phyloP scores from a whole-genome alignment of 1,140 invertebrate species.

The Drosophila lowei region DNA sequence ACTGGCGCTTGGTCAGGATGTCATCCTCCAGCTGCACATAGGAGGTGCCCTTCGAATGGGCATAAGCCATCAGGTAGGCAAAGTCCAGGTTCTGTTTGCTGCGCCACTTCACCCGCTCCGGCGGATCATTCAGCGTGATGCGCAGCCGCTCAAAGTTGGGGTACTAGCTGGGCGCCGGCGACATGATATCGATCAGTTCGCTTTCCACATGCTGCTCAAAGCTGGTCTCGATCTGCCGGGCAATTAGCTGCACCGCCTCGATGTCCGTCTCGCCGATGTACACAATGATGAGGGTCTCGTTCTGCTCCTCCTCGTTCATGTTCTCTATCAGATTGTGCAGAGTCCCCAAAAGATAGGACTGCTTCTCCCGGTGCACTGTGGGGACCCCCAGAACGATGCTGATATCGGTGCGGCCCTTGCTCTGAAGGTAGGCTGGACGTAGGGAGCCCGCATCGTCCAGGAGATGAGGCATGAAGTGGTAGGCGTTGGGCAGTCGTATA shows the following conservation, averaged over 20 bases:
- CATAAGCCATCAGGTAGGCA: slow-evolving; percentile 98
- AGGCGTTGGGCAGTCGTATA: slow-evolving; percentile 90
- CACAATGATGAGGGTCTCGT: slow-evolving; percentile 94
- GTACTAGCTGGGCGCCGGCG: slow-evolving; percentile 93
- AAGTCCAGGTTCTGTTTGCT: slow-evolving; percentile 99
- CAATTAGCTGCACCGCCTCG: slow-evolving; percentile 88
- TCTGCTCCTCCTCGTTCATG: slow-evolving; percentile 90
- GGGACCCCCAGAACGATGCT: slow-evolving; percentile 94
- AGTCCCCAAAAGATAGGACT: slow-evolving; percentile 94
- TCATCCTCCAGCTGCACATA: slow-evolving; percentile 98
- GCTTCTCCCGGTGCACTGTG: slow-evolving; percentile 94
- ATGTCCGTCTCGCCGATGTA: slow-evolving; percentile 94
- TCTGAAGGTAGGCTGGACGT: slow-evolving; percentile 90
- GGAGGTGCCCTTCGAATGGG: slow-evolving; percentile 90
- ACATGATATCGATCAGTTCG: slow-evolving; percentile 95
- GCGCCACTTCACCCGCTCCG: slow-evolving; percentile 95
- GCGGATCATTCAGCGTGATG: slow-evolving; percentile 93
- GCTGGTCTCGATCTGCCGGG: slow-evolving; percentile 90
- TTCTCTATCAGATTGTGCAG: slow-evolving; percentile 93
- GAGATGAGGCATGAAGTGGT: slow-evolving; percentile 94
- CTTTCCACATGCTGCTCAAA: slow-evolving; percentile 90
- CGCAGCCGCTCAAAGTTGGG: slow-evolving; percentile 92
- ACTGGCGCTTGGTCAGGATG: slow-evolving; percentile 94
- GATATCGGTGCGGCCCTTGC: slow-evolving; percentile 89
- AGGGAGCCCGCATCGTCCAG: slow-evolving; percentile 91